These are phyloP conservation scores for Platyura marginata DNA, from an alignment of 1,140 invertebrate genomes.

Conservation along the genomic window DNA sequence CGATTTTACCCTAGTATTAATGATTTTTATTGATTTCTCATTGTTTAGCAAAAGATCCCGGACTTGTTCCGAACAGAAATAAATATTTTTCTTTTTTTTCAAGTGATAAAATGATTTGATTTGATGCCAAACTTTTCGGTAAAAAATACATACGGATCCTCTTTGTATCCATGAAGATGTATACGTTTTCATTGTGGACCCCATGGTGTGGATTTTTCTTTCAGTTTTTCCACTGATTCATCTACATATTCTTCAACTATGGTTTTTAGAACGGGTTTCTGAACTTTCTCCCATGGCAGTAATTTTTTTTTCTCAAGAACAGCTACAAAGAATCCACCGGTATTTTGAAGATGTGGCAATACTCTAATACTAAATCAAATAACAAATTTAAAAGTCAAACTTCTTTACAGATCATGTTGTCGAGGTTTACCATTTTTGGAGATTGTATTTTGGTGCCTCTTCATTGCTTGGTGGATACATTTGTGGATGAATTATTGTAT, in stretches of 20 bases:
- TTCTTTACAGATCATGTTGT: no score
- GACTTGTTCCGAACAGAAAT: constrained; percentile 64
- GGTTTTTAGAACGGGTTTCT: constrained; percentile 6
- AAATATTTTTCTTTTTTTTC: constrained; percentile 86
- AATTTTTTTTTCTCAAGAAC: constrained; percentile 67
- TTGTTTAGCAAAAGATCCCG: constrained; percentile 57
- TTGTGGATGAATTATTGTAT: constrained; percentile 59
- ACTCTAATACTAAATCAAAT: constrained; percentile 72
- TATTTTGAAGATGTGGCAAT: constrained; percentile 93
- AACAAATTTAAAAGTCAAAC: no score
- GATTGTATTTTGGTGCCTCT: constrained; percentile 43
- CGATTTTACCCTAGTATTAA: constrained; percentile 85
- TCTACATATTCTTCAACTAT: constrained; percentile 12
- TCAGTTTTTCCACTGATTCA: constrained; percentile 13
- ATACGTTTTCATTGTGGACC: constrained; percentile 46
- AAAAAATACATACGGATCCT: constrained; percentile 88
- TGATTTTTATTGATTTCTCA: constrained; percentile 37
- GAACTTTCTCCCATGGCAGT: constrained; percentile 46
- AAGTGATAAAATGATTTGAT: constrained; percentile 53
- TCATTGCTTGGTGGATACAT: constrained; percentile 81
- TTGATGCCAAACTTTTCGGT: constrained; percentile 57
- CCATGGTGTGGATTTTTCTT: constrained; percentile 21
- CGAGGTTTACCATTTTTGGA: constrained; percentile 64
- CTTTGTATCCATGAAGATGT: constrained; percentile 67
- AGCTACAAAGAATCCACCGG: constrained; percentile 96